Evolutionary conservation across 53 echinoderm and acorn worm species (phyloP).

Genomic region (Stichopus horrens): DNA sequence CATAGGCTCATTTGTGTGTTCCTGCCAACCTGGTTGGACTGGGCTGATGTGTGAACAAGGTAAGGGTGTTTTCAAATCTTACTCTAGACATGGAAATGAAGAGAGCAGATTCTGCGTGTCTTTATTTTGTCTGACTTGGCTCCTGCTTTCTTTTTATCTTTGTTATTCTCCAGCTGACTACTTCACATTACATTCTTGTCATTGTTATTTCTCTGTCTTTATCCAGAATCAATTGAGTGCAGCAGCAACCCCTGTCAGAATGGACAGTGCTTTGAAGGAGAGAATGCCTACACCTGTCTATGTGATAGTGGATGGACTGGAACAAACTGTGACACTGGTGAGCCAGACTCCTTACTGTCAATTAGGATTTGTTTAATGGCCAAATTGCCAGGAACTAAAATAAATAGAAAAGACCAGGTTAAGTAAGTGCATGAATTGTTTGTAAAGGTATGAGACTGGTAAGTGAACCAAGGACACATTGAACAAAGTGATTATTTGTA

Average conservation of each 20-base stretch:
- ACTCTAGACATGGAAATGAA: no score
- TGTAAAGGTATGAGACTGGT: no score
- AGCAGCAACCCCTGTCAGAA: slow-evolving; percentile 60
- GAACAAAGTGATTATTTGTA: no score
- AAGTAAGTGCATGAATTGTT: no score
- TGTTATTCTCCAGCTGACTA: no score
- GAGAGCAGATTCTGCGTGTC: no score
- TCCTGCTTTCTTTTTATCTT: no score
- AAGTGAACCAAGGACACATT: no score
- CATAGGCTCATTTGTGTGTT: slow-evolving; percentile 52
- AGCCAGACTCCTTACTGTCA: neutral
- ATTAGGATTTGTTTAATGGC: no score
- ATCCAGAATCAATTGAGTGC: slow-evolving; percentile 71
- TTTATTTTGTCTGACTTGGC: no score
- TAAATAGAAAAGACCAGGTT: no score
- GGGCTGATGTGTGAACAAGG: slow-evolving; percentile 43
- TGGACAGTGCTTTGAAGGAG: slow-evolving; percentile 60
- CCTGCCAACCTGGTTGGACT: slow-evolving; percentile 56
- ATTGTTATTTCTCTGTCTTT: neutral
- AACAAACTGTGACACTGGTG: slow-evolving; percentile 63
- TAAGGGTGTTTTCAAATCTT: neutral
- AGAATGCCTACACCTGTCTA: slow-evolving; percentile 62
- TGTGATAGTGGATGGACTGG: slow-evolving; percentile 69
- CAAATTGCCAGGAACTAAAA: no score
- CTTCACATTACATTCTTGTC: neutral